phyloP scores from a whole-genome alignment of 1,140 invertebrate species.

The Anastatus disparis region DNA sequence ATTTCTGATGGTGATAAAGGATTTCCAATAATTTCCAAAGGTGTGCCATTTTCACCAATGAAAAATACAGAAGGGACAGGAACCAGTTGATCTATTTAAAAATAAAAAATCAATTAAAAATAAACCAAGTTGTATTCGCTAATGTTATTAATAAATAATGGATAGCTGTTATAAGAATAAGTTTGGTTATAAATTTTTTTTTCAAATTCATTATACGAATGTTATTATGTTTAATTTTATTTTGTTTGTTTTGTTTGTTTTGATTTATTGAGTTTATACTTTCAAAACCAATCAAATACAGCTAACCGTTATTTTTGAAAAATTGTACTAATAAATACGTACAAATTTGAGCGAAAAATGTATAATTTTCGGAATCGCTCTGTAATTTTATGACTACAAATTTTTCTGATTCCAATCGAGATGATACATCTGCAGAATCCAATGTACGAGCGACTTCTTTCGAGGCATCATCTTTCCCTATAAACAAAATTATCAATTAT shows the following conservation, averaged over 20 bases:
- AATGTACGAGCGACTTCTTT: conserved; percentile 70
- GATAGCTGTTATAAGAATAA: no score
- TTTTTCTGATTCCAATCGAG: conserved; percentile 68
- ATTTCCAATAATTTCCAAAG: conserved; percentile 80
- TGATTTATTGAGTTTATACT: no score
- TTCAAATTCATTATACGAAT: neutral
- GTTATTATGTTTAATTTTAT: neutral
- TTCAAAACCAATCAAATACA: no score
- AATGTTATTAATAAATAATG: no score
- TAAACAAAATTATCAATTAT: conserved; percentile 42
- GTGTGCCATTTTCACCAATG: conserved; percentile 80
- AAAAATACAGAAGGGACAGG: conserved; percentile 87
- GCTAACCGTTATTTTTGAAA: no score
- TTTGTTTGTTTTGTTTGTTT: neutral
- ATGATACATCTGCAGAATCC: conserved; percentile 67
- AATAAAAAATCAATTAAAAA: conserved; percentile 22
- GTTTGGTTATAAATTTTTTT: no score
- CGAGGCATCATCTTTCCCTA: conserved; percentile 78
- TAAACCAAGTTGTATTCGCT: no score
- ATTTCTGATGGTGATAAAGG: conserved; percentile 64
- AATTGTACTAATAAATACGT: no score
- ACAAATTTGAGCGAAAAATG: conserved; percentile 88
- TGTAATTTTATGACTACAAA: conserved; percentile 81
- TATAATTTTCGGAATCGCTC: conserved; percentile 76
- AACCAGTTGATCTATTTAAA: conserved; percentile 81